phyloP scores from a whole-genome alignment of 2,888 invertebrate genomes.

The Silvanus unidentatus region DNA sequence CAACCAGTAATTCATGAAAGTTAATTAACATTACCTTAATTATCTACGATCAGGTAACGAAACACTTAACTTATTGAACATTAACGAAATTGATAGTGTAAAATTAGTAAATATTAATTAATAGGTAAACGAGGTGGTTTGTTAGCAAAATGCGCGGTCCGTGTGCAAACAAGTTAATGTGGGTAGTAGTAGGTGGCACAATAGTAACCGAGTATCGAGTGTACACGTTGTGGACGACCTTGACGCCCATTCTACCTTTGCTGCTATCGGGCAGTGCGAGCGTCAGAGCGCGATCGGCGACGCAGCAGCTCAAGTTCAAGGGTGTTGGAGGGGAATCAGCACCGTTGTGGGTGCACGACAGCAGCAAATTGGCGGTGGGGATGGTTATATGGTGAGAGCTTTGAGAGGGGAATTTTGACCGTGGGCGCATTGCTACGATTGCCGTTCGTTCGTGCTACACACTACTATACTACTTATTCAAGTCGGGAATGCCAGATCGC shows the following conservation, averaged over 20 bases:
- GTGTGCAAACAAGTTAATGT: too few relatives aligned
- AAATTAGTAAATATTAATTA: too few relatives aligned
- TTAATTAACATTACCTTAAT: too few relatives aligned
- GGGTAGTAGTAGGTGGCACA: too few relatives aligned
- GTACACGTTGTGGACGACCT: constrained; percentile 23
- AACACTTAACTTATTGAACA: too few relatives aligned
- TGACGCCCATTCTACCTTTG: constrained; percentile 20
- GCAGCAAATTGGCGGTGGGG: constrained; percentile 51
- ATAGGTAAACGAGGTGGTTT: too few relatives aligned
- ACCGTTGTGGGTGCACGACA: constrained; percentile 35
- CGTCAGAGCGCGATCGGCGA: constrained; percentile 25
- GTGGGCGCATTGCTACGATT: constrained; percentile 24
- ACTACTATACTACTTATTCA: constrained; percentile 29
- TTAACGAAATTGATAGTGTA: too few relatives aligned
- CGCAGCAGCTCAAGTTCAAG: constrained; percentile 45
- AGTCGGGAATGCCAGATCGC: constrained; percentile 46
- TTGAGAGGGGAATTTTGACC: constrained; percentile 54
- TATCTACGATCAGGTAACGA: too few relatives aligned
- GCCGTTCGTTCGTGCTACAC: constrained; percentile 50
- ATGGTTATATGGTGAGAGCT: constrained; percentile 45
- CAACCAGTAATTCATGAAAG: too few relatives aligned
- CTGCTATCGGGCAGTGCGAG: constrained; percentile 25
- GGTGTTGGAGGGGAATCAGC: constrained; percentile 43
- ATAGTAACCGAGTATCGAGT: constrained; percentile 9
- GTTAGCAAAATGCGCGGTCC: too few relatives aligned